Percentiles rank a stretch among this genome's conserved stretches.
Conservation (phyloP, 2,113 vertebrate genomes). For the Plectropomus leopardus region DNA sequence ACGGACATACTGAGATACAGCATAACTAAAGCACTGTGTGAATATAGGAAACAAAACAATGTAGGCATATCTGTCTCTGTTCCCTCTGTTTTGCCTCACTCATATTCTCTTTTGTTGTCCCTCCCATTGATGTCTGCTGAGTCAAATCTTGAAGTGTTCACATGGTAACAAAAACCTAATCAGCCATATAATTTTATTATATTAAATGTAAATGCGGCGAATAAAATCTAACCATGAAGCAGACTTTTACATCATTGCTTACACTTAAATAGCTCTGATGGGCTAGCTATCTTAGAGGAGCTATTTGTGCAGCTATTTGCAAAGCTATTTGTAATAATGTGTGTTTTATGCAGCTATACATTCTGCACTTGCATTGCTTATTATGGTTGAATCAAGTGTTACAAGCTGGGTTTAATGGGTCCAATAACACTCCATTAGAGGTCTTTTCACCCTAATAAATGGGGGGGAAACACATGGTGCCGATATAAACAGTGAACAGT, state of each 20-base stretch:
- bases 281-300: constrained; percentile 1
- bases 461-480: neutral
- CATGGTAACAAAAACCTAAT: constrained; percentile 4
- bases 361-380: constrained; percentile 13
- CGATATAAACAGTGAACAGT: neutral
- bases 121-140: neutral
- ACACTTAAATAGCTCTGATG: constrained; percentile 8
- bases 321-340: constrained; percentile 50
- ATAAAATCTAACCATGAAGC: constrained; percentile 20
- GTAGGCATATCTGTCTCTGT: no score
- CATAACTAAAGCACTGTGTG: neutral
- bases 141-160: neutral
- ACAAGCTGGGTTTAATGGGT: constrained; percentile 27
- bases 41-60: neutral
- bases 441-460: constrained; percentile 11
- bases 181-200: neutral
- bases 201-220: constrained; percentile 18
- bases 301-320: constrained; percentile 29
- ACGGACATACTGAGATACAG: no score
- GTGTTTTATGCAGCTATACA: constrained; percentile 55
- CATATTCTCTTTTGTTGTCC: neutral
- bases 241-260: constrained; percentile 4
- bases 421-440: constrained; percentile 32
- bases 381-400: constrained; percentile 20
- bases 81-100: neutral